Evolutionary conservation across 2,888 invertebrate genomes (phyloP).

Genomic region (Osmoderma eremita): DNA sequence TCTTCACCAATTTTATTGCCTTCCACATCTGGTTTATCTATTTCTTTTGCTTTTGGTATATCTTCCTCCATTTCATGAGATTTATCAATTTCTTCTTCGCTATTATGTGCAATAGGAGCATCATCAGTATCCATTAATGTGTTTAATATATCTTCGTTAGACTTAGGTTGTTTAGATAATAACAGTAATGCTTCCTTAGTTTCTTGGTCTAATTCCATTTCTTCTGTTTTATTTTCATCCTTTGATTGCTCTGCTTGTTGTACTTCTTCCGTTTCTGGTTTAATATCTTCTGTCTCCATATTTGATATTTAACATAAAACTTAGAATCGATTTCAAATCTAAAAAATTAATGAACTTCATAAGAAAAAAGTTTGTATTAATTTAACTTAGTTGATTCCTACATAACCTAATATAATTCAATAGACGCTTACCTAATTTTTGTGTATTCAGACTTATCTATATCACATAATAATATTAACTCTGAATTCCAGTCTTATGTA

Average conservation of each 20-base stretch:
- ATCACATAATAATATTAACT: too few species aligned
- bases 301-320: neutral
- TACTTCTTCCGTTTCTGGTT: constrained; percentile 14
- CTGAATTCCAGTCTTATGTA: too few species aligned
- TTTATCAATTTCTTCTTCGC: neutral
- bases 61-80: constrained; percentile 2
- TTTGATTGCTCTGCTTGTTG: neutral
- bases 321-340: neutral
- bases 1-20: constrained; percentile 2
- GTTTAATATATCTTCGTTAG: constrained; percentile 29
- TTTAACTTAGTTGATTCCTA: neutral
- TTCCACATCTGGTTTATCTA: neutral
- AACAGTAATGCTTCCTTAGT: constrained; percentile 3
- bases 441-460: too few species aligned
- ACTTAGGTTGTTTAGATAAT: constrained; percentile 9
- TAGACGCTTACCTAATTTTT: neutral
- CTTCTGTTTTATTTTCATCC: constrained; percentile 8
- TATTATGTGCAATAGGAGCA: constrained; percentile 3
- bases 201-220: constrained; percentile 26
- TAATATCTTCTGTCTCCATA: constrained; percentile 28
- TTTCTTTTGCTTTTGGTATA: neutral
- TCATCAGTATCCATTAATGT: constrained; percentile 31
- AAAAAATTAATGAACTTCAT: neutral
- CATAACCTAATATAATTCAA: constrained; percentile 17
- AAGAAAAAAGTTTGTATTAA: constrained; percentile 2